Evolutionary conservation across 2,888 invertebrate species (phyloP).

Genomic region (Choristoneura rosaceana): DNA sequence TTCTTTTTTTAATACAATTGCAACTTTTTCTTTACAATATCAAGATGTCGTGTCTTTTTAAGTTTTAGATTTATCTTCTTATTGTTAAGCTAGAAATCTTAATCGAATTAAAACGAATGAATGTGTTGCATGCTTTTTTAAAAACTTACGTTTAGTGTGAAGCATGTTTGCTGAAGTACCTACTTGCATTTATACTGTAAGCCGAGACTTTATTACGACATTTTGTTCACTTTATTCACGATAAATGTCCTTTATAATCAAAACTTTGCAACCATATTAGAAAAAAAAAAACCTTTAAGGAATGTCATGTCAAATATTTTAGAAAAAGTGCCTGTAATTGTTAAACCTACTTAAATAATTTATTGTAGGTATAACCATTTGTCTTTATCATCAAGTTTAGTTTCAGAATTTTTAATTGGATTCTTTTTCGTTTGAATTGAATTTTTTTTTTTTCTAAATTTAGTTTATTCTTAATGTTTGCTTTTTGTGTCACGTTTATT

Average conservation of each 20-base stretch:
- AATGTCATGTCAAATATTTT: neutral
- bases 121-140: conserved; percentile 22
- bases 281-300: too few species aligned
- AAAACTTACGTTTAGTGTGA: neutral
- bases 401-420: neutral
- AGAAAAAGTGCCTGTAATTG: conserved; percentile 12
- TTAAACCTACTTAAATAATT: conserved; percentile 37
- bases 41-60: conserved; percentile 69
- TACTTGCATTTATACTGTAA: conserved; percentile 39
- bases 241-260: too few species aligned
- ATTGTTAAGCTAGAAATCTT: conserved; percentile 37
- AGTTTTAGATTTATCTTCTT: conserved; percentile 57
- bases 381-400: neutral
- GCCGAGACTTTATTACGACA: conserved; percentile 1
- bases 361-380: neutral
- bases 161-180: conserved; percentile 27
- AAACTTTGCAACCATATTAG: too few species aligned
- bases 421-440: neutral
- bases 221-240: too few species aligned
- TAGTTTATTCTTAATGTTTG: conserved; percentile 3
- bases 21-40: conserved; percentile 50
- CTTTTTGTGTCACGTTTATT: conserved; percentile 12
- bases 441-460: neutral
- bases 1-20: conserved; percentile 52
- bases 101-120: conserved; percentile 27